These are phyloP conservation scores for Microplitis manilae DNA, from an alignment of 2,888 invertebrate genomes.

Conservation along the genomic window DNA sequence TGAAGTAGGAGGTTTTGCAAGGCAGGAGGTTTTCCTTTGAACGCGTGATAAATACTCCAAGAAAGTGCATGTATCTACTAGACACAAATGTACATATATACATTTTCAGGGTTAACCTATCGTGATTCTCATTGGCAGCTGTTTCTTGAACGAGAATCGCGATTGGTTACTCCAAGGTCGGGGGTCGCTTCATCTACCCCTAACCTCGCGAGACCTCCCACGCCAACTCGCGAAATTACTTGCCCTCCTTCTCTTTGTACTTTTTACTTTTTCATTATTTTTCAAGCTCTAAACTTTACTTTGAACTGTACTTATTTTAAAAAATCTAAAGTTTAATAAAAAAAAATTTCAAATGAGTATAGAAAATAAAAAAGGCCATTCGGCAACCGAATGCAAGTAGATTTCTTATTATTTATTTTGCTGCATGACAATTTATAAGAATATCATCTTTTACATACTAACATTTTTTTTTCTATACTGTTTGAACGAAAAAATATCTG, in stretches of 20 bases:
- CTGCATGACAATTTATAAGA: no score
- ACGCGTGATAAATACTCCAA: background rate
- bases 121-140: constrained; percentile 63
- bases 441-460: no score
- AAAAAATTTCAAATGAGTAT: background rate
- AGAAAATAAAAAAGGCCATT: background rate
- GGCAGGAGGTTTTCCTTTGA: background rate
- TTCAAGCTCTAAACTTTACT: background rate
- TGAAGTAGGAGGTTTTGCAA: background rate
- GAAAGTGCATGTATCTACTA: background rate
- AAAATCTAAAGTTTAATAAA: background rate
- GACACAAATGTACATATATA: background rate
- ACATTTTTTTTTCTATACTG: no score
- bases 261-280: background rate
- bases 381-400: no score
- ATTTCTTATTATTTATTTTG: no score
- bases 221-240: constrained; percentile 24
- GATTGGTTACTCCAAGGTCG: constrained; percentile 67
- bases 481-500: no score
- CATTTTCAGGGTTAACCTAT: background rate
- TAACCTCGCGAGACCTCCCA: constrained; percentile 42
- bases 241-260: constrained; percentile 12
- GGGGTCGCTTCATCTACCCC: constrained; percentile 57
- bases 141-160: constrained; percentile 58
- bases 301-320: background rate